Conservation (phyloP, 2,113 vertebrate genomes). For the Tyto alba region DNA sequence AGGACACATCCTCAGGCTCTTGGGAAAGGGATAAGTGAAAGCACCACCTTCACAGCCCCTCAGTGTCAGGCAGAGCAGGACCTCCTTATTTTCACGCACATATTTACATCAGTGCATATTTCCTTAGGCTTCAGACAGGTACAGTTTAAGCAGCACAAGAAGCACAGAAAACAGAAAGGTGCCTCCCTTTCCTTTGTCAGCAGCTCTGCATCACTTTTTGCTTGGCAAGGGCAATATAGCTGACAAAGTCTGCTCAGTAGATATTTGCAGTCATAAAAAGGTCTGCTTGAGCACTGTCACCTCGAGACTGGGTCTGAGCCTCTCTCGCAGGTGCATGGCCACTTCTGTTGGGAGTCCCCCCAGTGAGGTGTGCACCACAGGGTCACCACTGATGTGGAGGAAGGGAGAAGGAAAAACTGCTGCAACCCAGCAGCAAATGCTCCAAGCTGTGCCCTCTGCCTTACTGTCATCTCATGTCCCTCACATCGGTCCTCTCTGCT, state of each 20-base stretch:
- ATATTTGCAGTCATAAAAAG: neutral
- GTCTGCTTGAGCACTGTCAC: neutral
- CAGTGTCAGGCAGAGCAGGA: neutral
- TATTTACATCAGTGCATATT: neutral
- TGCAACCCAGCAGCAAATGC: neutral
- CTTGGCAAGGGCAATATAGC: neutral
- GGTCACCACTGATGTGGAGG: neutral
- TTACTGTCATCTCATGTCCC: neutral
- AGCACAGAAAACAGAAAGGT: neutral
- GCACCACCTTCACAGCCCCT: neutral
- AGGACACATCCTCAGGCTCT: neutral
- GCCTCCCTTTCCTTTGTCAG: neutral
- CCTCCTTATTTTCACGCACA: fast-evolving
- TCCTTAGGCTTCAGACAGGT: neutral
- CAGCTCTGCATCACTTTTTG: neutral
- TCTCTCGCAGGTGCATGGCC: neutral
- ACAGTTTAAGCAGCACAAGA: neutral
- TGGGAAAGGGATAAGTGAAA: neutral
- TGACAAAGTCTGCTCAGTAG: neutral
- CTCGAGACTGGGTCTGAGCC: neutral
- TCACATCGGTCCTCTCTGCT: fast-evolving
- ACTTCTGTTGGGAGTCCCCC: neutral
- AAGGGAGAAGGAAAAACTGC: neutral
- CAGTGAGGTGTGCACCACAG: neutral
- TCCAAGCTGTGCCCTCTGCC: neutral